Conservation (phyloP, 2,113 vertebrate species). For the Buteo buteo region DNA sequence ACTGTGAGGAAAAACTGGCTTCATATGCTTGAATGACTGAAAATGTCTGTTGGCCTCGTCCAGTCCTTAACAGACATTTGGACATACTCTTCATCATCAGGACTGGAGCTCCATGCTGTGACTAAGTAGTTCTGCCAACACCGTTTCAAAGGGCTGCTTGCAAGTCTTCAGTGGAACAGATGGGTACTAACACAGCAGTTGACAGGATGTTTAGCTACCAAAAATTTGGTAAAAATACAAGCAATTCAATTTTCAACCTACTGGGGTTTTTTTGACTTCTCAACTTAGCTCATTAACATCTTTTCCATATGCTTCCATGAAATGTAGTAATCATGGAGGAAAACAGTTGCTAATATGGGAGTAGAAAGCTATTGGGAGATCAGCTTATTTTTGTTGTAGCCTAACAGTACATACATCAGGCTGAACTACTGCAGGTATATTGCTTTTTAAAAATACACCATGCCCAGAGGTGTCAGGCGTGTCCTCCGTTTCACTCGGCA, state of each 20-base stretch:
- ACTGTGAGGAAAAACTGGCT: background rate
- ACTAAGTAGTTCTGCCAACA: background rate
- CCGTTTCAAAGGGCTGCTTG: background rate
- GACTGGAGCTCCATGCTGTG: background rate
- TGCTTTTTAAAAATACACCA: background rate
- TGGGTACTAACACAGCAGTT: background rate
- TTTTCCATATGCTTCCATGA: background rate
- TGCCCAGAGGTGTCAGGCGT: fast-evolving
- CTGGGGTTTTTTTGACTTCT: background rate
- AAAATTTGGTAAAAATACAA: background rate
- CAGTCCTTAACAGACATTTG: background rate
- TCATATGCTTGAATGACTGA: background rate
- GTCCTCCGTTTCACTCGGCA: background rate
- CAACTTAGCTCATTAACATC: background rate
- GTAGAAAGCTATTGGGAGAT: background rate
- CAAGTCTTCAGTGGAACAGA: background rate
- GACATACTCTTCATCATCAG: background rate
- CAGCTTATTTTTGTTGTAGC: background rate
- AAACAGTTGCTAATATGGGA: background rate
- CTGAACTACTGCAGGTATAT: background rate
- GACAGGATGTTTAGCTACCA: background rate
- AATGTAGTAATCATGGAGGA: background rate
- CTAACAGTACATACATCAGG: background rate
- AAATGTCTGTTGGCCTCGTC: background rate
- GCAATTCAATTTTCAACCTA: background rate